Conservation (phyloP, 2,113 vertebrate genomes). For the Andinoacara biseriatus region DNA sequence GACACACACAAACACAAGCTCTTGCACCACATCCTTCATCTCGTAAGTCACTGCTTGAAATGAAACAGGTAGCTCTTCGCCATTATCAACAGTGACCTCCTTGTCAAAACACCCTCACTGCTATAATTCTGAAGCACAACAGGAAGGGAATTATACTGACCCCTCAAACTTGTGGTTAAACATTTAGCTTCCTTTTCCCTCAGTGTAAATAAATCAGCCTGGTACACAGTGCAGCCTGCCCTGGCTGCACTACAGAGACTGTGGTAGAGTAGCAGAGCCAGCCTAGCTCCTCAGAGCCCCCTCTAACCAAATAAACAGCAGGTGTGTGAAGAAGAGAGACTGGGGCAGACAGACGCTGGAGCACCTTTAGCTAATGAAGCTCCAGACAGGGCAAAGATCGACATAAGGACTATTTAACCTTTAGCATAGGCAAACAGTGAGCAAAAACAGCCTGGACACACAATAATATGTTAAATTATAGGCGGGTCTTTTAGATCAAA, state of each 20-base stretch:
- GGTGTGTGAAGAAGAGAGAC: constrained; percentile 30
- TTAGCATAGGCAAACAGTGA: background rate
- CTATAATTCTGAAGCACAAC: constrained; percentile 37
- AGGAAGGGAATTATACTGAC: constrained; percentile 48
- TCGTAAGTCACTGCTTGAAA: background rate
- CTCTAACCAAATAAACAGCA: constrained; percentile 61
- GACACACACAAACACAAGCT: background rate
- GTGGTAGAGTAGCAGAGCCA: constrained; percentile 18
- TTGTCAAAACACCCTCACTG: constrained; percentile 31
- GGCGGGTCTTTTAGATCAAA: background rate
- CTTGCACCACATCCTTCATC: background rate
- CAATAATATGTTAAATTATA: background rate
- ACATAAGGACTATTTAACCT: background rate
- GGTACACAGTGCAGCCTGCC: constrained; percentile 24
- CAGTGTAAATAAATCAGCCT: constrained; percentile 53
- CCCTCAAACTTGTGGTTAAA: constrained; percentile 49
- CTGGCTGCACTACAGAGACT: constrained; percentile 32
- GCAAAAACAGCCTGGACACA: background rate
- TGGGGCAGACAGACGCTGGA: background rate
- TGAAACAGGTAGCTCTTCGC: constrained; percentile 47
- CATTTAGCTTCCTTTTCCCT: constrained; percentile 55
- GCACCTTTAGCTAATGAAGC: background rate
- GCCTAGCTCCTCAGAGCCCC: constrained; percentile 31
- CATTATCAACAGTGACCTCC: constrained; percentile 27
- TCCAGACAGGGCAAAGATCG: background rate